Evolutionary conservation across 2,797 vertebrate genomes (phyloP).

Genomic region (Betta splendens): DNA sequence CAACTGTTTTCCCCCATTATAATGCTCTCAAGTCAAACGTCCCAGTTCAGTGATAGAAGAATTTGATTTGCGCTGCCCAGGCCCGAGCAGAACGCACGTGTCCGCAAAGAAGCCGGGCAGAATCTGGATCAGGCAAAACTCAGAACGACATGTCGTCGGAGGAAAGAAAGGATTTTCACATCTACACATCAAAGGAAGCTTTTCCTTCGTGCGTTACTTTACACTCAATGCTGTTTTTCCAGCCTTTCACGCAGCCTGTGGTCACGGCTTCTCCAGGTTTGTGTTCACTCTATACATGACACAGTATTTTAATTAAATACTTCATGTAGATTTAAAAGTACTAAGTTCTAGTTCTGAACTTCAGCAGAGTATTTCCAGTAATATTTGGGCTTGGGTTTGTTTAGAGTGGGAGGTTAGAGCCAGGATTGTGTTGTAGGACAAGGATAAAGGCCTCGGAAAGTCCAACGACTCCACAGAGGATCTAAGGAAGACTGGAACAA

Average conservation of each 20-base stretch:
- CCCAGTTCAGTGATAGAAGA: too few relatives aligned
- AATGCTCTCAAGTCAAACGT: neutral
- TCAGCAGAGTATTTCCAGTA: too few relatives aligned
- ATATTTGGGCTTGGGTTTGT: neutral
- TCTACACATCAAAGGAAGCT: constrained; percentile 31
- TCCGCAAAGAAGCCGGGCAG: constrained; percentile 10
- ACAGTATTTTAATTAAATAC: too few relatives aligned
- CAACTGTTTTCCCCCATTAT: neutral
- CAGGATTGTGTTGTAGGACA: constrained; percentile 24
- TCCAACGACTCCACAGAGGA: constrained; percentile 41
- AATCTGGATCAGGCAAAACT: constrained; percentile 46
- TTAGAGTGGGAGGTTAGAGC: constrained; percentile 9
- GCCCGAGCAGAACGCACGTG: too few relatives aligned
- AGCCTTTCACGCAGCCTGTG: too few relatives aligned
- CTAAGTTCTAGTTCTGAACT: too few relatives aligned
- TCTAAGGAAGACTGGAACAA: constrained; percentile 68
- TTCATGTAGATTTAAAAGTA: too few relatives aligned
- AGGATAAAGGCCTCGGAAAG: constrained; percentile 46
- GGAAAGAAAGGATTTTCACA: constrained; percentile 35
- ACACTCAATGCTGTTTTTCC: constrained; percentile 37
- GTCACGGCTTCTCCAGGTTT: constrained; percentile 29
- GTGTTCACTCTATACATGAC: too few relatives aligned
- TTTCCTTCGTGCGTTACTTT: constrained; percentile 54
- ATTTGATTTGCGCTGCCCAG: too few relatives aligned
- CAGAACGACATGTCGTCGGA: constrained; percentile 33